Conservation (phyloP, 2,797 vertebrate genomes). For the Tinamus major region DNA sequence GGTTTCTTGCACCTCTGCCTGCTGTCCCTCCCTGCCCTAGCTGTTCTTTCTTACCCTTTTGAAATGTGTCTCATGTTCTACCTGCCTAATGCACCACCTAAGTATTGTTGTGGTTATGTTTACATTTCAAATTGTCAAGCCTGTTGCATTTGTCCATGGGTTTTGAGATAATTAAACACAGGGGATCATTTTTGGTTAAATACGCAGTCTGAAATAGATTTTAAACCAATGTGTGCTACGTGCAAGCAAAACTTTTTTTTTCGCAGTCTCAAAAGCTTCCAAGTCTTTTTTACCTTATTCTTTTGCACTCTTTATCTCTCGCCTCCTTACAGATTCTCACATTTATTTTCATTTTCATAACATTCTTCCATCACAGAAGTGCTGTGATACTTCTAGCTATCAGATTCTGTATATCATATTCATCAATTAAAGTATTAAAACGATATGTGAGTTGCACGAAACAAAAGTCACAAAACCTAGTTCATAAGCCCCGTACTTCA, state of each 20-base stretch:
- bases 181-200: background rate
- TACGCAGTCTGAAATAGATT: background rate
- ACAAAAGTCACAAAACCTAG: background rate
- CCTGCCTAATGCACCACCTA: background rate
- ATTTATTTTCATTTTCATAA: conserved; percentile 33
- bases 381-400: background rate
- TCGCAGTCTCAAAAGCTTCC: conserved; percentile 25
- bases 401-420: background rate
- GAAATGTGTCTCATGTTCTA: background rate
- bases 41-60: background rate
- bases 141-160: background rate
- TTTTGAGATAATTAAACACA: background rate
- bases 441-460: background rate
- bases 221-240: background rate
- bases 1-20: background rate
- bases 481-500: background rate
- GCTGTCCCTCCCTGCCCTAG: background rate
- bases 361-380: background rate
- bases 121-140: background rate
- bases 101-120: background rate
- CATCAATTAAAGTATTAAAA: conserved; percentile 10
- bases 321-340: background rate
- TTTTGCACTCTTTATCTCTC: background rate
- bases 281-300: background rate
- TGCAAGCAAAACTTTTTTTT: background rate